Evolutionary conservation across 2,888 invertebrate genomes (phyloP), one percentile per base, ranked within the genome.

Genomic region (Hyposoter dolosus): DNA sequence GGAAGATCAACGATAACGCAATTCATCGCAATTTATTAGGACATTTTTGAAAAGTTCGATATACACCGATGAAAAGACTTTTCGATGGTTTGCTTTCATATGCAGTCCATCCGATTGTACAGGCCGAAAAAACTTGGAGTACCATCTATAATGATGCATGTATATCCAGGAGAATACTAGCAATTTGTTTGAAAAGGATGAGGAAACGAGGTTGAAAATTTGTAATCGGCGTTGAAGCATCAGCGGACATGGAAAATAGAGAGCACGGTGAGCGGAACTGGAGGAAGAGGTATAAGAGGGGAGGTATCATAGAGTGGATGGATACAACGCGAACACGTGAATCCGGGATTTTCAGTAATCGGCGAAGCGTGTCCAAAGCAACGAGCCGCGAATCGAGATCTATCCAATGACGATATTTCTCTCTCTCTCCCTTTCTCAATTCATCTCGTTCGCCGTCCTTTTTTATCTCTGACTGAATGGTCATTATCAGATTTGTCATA

Each of bases 341-440:
- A 82, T 85, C 78, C 74, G n/a, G 82, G 84, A 72, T 87, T 87
- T 87, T 87, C 87, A 76, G 84, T 87, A 87, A 86, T 87, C 87
- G 85, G 86, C 72, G 83, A 82, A 80, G 76, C 85, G 63, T 87
- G 84, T 82, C 82, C 82, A 66, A 75, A 43, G 53, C 82, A 77
- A 76, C 71, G 74, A 77, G 81, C 71, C 76, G 77, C 85, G 80
- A 84, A 86, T 84, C 83, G 87, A 87, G 87, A 87, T 86, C 87
- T 74, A 75, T 85, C 69, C 65, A 35, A 74, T 35, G 60, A 28
- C n/a, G 32, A 32, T 65, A 35, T 65, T 45, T 69, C 28, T 47
- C 43, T 32, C 79, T 32, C 79, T 19, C 81, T 45, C 63, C 12
- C 40, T 60, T 9, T 28, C 23, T 7, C 40, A 23, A 32, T 15